phyloP scores from a whole-genome alignment of 2,888 invertebrate genomes.

The Formica aserva region DNA sequence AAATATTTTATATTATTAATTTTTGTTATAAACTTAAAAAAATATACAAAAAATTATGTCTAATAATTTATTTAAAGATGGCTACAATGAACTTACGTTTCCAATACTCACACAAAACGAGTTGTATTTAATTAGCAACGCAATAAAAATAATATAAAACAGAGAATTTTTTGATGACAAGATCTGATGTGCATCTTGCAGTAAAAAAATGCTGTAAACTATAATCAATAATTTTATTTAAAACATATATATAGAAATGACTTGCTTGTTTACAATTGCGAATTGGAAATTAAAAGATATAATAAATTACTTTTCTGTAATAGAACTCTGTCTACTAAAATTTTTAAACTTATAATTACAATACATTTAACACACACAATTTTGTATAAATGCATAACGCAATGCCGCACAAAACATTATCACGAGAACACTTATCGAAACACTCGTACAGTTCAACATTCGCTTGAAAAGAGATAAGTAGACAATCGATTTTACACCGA shows the following conservation, averaged over 20 bases:
- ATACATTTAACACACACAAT: too few species aligned
- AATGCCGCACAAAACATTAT: too few species aligned
- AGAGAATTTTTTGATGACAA: neutral
- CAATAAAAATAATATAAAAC: neutral
- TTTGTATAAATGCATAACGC: too few species aligned
- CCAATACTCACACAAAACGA: neutral
- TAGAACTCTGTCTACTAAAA: too few species aligned
- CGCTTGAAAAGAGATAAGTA: neutral
- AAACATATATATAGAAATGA: neutral
- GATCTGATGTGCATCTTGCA: neutral
- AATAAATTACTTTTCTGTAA: too few species aligned
- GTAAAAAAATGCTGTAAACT: slow-evolving; percentile 8
- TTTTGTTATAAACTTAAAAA: neutral
- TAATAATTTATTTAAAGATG: neutral
- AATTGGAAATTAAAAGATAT: too few species aligned
- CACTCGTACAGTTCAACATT: neutral
- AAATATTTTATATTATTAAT: neutral
- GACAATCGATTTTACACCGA: neutral
- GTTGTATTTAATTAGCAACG: neutral
- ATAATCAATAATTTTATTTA: neutral
- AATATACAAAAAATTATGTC: neutral
- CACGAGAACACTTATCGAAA: neutral
- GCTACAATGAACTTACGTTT: neutral
- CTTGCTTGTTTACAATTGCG: too few species aligned
- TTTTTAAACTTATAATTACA: too few species aligned